Evolutionary conservation across 2,888 invertebrate genomes (phyloP), one percentile per base, ranked within the genome.

Genomic region (Byasa hedistus): DNA sequence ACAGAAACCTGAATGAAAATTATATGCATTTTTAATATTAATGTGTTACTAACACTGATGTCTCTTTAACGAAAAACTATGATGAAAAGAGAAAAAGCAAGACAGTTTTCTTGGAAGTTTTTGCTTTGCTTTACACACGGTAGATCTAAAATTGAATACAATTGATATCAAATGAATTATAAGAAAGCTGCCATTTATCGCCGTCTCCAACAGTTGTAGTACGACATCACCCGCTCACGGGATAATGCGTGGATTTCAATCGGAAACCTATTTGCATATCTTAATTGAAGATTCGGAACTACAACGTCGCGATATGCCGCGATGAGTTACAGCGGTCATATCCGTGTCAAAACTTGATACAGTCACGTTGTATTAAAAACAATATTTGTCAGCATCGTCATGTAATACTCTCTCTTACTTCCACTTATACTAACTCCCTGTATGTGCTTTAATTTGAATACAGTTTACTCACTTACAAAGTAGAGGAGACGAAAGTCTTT

Each of bases 241-340:
- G 62, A 44, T 58, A 58, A 62, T 63, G 61, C 62, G 66, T 63
- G 66, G 62, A 66, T 66, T 62, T 66, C 58, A 66, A 66, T 66
- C 66, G 55, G 15, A 51, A 24, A 32, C 44, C 27, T 39, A 66
- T 66, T 66, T 62, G 66, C 66, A 66, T 66, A 66, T 66, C 62
- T 62, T 66, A 66, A 66, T 66, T 66, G 66, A 62, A 62, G 58
- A 58, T 66, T 62, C 62, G 48, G 44, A 57, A 66, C 61, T 32
- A 32, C 32, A 44, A 17, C 62, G 62, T 52, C 59, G 22, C 36
- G 54, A 52, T 61, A n/a, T 52, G 36, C 15, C 27, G 57, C 61
- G 36, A 21, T 56, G 51, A 51, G 36, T 51, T 56, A 65, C 60
- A 55, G 22, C 32, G 27, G 48, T n/a, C n/a, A n/a, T 32, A 10